These are phyloP conservation scores for Laticauda colubrina DNA, from an alignment of 2,113 vertebrate species.

Conservation along the genomic window DNA sequence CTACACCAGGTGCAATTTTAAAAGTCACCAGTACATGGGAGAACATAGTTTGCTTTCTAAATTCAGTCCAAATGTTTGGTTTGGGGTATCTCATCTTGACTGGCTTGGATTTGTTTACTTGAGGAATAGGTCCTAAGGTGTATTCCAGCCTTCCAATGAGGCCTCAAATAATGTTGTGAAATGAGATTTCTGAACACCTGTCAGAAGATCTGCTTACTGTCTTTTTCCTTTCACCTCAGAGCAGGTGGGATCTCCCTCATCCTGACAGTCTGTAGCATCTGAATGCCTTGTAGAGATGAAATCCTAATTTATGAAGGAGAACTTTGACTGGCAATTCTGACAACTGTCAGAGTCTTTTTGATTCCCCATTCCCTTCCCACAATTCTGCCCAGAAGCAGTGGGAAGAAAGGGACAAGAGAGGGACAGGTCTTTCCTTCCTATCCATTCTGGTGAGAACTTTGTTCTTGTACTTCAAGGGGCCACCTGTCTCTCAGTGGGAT, in stretches of 20 bases:
- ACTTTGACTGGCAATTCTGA: background rate
- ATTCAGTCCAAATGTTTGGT: background rate
- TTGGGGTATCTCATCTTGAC: slow-evolving; percentile 14
- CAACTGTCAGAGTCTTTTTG: background rate
- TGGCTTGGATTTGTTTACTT: background rate
- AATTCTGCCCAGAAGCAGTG: background rate
- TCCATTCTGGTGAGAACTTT: slow-evolving; percentile 67
- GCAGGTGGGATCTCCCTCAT: background rate
- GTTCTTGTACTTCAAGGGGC: slow-evolving; percentile 77
- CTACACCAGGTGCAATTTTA: background rate
- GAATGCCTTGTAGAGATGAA: rapidly evolving
- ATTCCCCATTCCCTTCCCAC: background rate
- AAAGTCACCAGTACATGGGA: background rate
- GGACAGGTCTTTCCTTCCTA: slow-evolving; percentile 53
- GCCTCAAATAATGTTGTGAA: slow-evolving; percentile 3
- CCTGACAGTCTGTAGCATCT: slow-evolving; percentile 4
- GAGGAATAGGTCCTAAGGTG: background rate
- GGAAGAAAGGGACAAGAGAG: slow-evolving; percentile 2
- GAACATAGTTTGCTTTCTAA: background rate
- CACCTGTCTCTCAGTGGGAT: slow-evolving; percentile 80
- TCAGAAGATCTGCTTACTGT: slow-evolving; percentile 5
- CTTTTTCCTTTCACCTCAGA: slow-evolving; percentile 26
- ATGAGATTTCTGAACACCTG: slow-evolving; percentile 24
- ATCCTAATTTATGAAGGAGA: background rate
- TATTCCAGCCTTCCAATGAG: background rate